Base-by-base conservation (phyloP, 2,888 invertebrate genomes). In the Abrostola tripartita region DNA sequence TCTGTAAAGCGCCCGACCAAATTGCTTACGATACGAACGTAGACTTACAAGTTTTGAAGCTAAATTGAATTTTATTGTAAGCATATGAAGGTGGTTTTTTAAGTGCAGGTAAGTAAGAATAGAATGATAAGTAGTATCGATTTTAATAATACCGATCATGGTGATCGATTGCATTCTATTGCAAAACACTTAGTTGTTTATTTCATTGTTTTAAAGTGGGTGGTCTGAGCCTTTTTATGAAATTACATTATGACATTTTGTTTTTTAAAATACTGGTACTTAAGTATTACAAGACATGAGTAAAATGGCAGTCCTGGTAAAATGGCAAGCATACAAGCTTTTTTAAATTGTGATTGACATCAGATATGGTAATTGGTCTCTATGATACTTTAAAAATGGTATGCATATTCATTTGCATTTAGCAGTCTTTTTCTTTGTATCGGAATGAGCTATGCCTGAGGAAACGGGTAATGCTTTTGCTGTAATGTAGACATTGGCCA, bases 161-260 rank as follows among this genome's bases (percentile, higher is more conserved):
- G 79, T 84, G 82, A 87, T 87, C 81, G 83, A 85, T 85, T 81
- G 81, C 77, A 79, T 71, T 79, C 71, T 71, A 79, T 85, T 85
- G 78, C 84, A 63, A 83, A 86, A 88, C 74, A 74, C 76, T 82
- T 80, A 84, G 82, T 84, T 78, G 50, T 65, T 67, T 71, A 74
- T 76, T 82, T 76, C 79, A 84, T 87, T 87, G 84, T 87, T 81
- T 51, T 58, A 76, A 85, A 78, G 63, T 81, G 70, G 76, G 78
- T 76, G 78, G 69, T 71, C 68, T 42, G 68, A 75, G 74, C 81
- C 79, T 67, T 75, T 65, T 81, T 85, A 83, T 62, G 65, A 80
- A 81, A 76, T 74, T 62, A 61, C 11, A 40, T 14, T 52, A 47
- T 41, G 50, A 49, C n/a, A 37, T 44, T 52, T 64, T 54, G 50